Percentiles rank a stretch among this genome's conserved stretches.
These are phyloP conservation scores for Piscicola geometra DNA, from an alignment of 2,888 invertebrate species.

Conservation along the genomic window DNA sequence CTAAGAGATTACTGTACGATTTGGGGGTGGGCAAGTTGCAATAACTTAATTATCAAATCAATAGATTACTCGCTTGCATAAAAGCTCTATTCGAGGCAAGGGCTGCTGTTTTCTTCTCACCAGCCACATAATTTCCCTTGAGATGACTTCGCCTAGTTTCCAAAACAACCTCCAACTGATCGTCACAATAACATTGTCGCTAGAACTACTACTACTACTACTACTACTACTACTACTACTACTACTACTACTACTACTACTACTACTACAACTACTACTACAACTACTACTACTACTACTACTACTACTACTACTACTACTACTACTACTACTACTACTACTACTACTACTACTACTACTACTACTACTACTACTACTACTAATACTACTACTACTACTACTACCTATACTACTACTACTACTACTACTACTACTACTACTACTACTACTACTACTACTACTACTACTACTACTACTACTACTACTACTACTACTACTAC, in stretches of 20 bases:
- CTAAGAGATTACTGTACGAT: no score
- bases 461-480: slow-evolving; percentile 22
- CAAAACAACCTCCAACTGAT: background rate
- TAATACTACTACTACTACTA: slow-evolving; percentile 12
- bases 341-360: slow-evolving; percentile 25
- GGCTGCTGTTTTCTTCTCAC: slow-evolving; percentile 2
- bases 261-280: slow-evolving; percentile 22
- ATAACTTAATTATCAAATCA: slow-evolving; percentile 9
- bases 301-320: slow-evolving; percentile 19
- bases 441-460: slow-evolving; percentile 20
- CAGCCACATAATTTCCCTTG: background rate
- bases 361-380: slow-evolving; percentile 24
- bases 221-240: slow-evolving; percentile 22
- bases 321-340: slow-evolving; percentile 18
- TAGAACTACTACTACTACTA: background rate
- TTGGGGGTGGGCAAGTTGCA: no score
- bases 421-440: slow-evolving; percentile 22
- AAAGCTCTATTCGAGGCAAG: background rate
- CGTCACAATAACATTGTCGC: background rate
- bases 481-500: slow-evolving; percentile 23
- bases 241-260: slow-evolving; percentile 23
- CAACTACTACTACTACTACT: slow-evolving; percentile 24
- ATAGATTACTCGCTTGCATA: background rate
- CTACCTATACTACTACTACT: slow-evolving; percentile 11
- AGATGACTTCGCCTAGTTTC: background rate